Conservation (phyloP, 2,113 vertebrate species). For the Amia ocellicauda region DNA sequence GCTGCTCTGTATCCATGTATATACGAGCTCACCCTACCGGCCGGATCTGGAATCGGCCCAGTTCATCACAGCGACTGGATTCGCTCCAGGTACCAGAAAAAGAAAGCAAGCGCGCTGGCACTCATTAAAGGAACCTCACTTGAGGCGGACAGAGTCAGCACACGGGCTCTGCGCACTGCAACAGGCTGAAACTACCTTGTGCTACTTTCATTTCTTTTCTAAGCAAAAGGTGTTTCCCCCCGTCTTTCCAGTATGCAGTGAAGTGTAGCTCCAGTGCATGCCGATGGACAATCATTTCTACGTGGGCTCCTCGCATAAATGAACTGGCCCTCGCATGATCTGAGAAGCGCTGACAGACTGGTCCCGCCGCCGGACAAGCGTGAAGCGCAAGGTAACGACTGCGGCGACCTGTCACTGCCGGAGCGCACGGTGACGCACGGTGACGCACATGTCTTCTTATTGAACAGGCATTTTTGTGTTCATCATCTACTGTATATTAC, state of each 20-base stretch:
- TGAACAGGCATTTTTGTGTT: no score
- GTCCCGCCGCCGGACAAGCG: no score
- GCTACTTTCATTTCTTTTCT: slow-evolving; percentile 14
- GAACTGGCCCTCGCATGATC: no score
- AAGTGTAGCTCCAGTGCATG: background rate
- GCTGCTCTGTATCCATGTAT: background rate
- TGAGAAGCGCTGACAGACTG: no score
- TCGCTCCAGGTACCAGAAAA: slow-evolving; percentile 40
- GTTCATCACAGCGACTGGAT: slow-evolving; percentile 43
- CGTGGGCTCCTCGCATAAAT: no score
- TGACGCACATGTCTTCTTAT: no score
- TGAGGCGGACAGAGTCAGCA: slow-evolving; percentile 35
- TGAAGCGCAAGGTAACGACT: no score
- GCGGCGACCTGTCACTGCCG: no score
- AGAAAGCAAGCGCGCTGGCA: slow-evolving; percentile 47
- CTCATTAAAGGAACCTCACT: slow-evolving; percentile 49
- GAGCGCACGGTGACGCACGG: no score
- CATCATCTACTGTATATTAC: no score
- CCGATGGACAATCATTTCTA: no score
- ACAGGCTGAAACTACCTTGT: background rate
- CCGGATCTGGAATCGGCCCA: slow-evolving; percentile 45
- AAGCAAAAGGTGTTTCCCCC: background rate
- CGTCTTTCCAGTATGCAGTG: background rate
- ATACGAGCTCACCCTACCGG: slow-evolving; percentile 49
- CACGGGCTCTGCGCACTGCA: slow-evolving; percentile 5